A percentile compares a stretch with the other conserved stretches of the same genome.
These are phyloP conservation scores for Meriones psammophilus DNA, from an alignment of 2,797 vertebrate genomes.

Conservation along the genomic window DNA sequence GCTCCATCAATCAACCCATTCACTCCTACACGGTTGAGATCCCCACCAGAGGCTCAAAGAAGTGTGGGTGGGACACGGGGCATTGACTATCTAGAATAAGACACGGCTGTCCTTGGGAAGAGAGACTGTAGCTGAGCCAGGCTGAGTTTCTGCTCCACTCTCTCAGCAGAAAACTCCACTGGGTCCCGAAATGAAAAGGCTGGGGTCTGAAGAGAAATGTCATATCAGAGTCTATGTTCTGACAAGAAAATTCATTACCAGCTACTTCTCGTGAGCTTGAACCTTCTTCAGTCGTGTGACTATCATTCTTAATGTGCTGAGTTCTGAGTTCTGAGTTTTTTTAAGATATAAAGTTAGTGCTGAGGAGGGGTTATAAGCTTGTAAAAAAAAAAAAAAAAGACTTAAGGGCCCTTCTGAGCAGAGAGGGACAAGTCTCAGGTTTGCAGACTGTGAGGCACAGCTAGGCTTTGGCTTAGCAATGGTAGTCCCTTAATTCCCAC, in stretches of 20 bases:
- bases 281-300: no score
- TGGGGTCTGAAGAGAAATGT: slow-evolving; percentile 63
- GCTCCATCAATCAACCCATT: slow-evolving; percentile 12
- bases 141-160: neutral
- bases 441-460: neutral
- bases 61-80: neutral
- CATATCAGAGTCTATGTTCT: slow-evolving; percentile 25
- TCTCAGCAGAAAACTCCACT: slow-evolving; percentile 29
- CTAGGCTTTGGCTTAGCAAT: neutral
- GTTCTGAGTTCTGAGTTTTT: neutral
- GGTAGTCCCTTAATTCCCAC: neutral
- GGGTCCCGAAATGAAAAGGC: slow-evolving; percentile 16
- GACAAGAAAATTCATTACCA: neutral
- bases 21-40: slow-evolving; percentile 54
- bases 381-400: neutral
- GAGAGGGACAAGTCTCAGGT: neutral
- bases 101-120: slow-evolving; percentile 55
- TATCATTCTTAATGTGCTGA: neutral
- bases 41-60: slow-evolving; percentile 62
- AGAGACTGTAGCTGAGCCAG: slow-evolving; percentile 17
- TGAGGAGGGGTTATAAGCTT: neutral
- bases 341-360: neutral
- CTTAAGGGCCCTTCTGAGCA: neutral
- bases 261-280: neutral
- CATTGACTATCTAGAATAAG: slow-evolving; percentile 54